Conservation (phyloP, 2,113 vertebrate species). For the Melanerpes formicivorus region DNA sequence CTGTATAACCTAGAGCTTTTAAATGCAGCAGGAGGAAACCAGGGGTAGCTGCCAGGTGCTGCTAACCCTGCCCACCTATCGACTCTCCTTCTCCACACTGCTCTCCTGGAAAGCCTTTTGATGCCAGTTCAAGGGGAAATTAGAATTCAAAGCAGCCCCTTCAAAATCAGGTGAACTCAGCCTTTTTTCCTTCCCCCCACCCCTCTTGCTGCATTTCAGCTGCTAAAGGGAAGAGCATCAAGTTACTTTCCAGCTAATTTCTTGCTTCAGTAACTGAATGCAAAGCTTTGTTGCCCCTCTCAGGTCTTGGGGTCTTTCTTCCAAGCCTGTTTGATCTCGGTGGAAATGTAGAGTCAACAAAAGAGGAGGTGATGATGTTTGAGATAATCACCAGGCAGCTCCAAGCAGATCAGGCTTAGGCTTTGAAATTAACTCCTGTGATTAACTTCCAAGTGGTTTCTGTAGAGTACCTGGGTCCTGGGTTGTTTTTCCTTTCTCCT, state of each 20-base stretch:
- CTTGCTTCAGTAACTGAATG: background rate
- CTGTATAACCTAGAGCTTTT: background rate
- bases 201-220: background rate
- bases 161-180: background rate
- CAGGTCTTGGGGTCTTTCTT: background rate
- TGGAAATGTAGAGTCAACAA: background rate
- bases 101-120: background rate
- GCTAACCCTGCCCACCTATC: fast-evolving
- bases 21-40: background rate
- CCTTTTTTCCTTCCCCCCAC: background rate
- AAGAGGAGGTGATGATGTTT: background rate
- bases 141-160: background rate
- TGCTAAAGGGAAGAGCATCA: background rate
- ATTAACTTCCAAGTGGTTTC: background rate
- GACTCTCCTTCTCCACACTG: fast-evolving
- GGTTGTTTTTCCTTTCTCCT: background rate
- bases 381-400: background rate
- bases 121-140: background rate
- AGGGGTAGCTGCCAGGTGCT: background rate
- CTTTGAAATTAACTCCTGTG: background rate
- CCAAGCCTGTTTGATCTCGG: background rate
- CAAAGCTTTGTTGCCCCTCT: background rate
- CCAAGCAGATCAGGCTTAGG: background rate
- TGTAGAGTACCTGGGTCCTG: background rate
- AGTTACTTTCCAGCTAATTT: background rate